A percentile compares a stretch with the other conserved stretches of the same genome.
Conservation (phyloP, 37 sponge, comb jelly and placozoan species). For the Theonella swinhoei region DNA sequence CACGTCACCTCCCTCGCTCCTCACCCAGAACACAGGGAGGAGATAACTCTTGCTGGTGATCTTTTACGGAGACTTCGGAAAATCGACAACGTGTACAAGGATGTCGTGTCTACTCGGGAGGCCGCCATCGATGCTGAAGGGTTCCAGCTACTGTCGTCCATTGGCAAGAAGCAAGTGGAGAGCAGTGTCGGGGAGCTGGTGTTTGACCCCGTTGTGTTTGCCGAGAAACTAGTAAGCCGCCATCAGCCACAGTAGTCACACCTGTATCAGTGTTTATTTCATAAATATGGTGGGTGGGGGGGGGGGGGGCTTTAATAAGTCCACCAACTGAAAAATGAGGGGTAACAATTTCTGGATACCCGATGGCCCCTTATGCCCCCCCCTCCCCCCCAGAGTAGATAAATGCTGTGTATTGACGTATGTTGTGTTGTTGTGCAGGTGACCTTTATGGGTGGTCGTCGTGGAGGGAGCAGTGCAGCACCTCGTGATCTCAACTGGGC, state of each 20-base stretch:
- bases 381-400: too few species aligned
- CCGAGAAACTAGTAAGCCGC: conserved; percentile 61
- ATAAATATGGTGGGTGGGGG: too few species aligned
- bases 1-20: neutral
- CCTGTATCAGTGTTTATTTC: neutral
- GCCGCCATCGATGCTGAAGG: conserved; percentile 80
- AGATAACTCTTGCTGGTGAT: conserved; percentile 36
- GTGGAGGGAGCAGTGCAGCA: conserved; percentile 13
- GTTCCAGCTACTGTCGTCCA: conserved; percentile 58
- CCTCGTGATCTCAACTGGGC: conserved; percentile 64
- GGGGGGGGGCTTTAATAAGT: too few species aligned
- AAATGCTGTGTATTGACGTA: too few species aligned
- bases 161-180: conserved; percentile 68
- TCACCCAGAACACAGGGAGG: conserved; percentile 39
- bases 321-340: too few species aligned
- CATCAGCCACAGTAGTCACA: neutral
- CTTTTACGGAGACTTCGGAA: conserved; percentile 16
- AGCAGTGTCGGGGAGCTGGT: conserved; percentile 55
- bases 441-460: conserved; percentile 61
- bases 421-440: conserved; percentile 6
- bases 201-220: conserved; percentile 61
- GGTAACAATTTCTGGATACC: neutral
- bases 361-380: too few species aligned
- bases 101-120: conserved; percentile 71
- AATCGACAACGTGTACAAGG: conserved; percentile 1